Evolutionary conservation across 2,888 invertebrate genomes (phyloP).

Genomic region (Zaprionus bogoriensis): DNA sequence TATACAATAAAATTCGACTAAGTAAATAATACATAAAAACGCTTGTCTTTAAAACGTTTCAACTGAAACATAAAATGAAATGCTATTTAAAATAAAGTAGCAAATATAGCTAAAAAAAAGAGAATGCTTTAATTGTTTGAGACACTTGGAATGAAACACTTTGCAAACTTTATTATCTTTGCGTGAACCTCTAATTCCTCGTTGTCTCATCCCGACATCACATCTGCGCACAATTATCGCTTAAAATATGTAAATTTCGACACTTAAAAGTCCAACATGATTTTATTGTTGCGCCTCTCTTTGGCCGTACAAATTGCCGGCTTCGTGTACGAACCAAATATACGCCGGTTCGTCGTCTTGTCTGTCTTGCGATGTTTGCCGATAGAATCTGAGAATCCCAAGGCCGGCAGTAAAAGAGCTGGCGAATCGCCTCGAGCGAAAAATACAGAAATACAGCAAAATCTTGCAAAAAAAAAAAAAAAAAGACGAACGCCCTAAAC

Average conservation of each 20-base stretch:
- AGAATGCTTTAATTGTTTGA: background rate
- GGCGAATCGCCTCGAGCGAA: conserved; percentile 41
- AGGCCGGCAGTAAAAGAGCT: conserved; percentile 44
- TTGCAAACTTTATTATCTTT: background rate
- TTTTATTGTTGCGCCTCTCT: conserved; percentile 31
- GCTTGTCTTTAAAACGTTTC: background rate
- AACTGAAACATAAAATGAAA: background rate
- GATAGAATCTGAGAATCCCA: conserved; percentile 21
- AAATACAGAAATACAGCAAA: conserved; percentile 2
- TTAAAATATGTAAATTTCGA: conserved; percentile 43
- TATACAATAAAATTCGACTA: too few relatives aligned
- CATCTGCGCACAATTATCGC: conserved; percentile 23
- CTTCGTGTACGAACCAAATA: too few relatives aligned
- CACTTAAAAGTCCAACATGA: conserved; percentile 30
- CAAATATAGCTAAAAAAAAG: background rate
- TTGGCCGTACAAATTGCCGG: conserved; percentile 20
- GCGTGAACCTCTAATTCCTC: background rate
- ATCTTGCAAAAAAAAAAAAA: background rate
- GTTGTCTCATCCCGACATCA: background rate
- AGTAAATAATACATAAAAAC: too few relatives aligned
- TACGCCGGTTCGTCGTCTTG: too few relatives aligned
- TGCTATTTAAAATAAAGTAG: background rate
- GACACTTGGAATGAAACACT: background rate
- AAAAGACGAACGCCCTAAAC: conserved; percentile 56
- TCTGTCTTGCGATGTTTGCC: too few relatives aligned